Base-by-base conservation (phyloP, 2,797 vertebrate genomes). In the Spheniscus humboldti region DNA sequence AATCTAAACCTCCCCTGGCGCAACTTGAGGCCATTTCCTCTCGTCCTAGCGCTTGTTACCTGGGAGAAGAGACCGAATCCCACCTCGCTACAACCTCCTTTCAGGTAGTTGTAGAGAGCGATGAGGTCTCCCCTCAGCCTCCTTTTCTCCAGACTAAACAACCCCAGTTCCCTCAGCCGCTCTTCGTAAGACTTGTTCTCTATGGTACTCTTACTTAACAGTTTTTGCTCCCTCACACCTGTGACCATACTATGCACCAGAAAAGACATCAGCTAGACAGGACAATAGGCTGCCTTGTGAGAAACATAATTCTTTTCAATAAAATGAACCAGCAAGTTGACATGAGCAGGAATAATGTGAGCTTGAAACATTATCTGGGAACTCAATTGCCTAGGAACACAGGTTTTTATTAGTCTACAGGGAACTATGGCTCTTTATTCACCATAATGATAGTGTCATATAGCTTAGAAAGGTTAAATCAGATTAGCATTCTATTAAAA, bases 261-360 rank as follows among this genome's bases (percentile, higher is more conserved):
- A 88, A 81, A 94, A 87, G 90, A 78, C 18, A 88, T 83, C 68
- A 85, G 66, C 63, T 88, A 56, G 47, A 74, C 18, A 88, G 74
- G 83, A 63, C 57, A 94, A 52, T 7, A 50, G 69, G 56, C 66
- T 96, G 75, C 64, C 74, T 68, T 69, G 33, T 56, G 28, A 93
- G 96, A 96, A 98, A 98, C 57, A 33, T 95, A 98, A 98, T 98
- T 97, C 96, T 97, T 95, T 81, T 45, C 90, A 96, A 94, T 97
- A 97, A 97, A 98, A 94, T 74, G 59, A 96, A 87, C 7, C 55
- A 96, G 86, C 78, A 86, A 97, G 72, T 55, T 94, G 96, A 96
- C 79, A 95, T 2, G 3, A 95, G 85, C 73, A 96, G 56, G 85
- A 78, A 95, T 71, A 92, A 93, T 10, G 48, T 56, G 50, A 91